Conservation (phyloP, 2,888 invertebrate genomes). For the Choreutis nemorana region DNA sequence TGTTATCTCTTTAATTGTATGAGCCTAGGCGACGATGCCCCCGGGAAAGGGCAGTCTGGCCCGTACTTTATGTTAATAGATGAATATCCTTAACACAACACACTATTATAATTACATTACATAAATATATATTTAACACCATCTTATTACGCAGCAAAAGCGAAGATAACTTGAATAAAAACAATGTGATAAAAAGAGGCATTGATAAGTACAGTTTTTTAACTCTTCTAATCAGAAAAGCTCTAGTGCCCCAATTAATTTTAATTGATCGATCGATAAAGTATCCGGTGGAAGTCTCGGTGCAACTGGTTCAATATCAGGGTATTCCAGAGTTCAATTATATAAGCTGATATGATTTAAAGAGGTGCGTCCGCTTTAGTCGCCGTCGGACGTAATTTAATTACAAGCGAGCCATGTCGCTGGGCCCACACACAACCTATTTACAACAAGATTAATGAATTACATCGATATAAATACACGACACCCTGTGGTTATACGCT, state of each 20-base stretch:
- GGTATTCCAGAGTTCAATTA: conserved; percentile 24
- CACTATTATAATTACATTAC: no score
- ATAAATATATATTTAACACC: no score
- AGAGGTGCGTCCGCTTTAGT: conserved; percentile 30
- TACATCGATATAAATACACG: conserved; percentile 17
- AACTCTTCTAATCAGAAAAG: no score
- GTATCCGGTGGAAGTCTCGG: no score
- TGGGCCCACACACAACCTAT: conserved; percentile 52
- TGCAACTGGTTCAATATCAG: conserved; percentile 8
- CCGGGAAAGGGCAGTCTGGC: conserved; percentile 21
- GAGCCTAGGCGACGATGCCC: conserved; percentile 28
- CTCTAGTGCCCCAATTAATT: no score
- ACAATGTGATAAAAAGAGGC: no score
- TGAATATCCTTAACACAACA: no score
- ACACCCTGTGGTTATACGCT: neutral
- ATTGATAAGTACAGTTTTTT: no score
- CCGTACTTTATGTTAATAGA: no score
- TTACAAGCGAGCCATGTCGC: conserved; percentile 46
- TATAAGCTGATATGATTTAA: conserved; percentile 48
- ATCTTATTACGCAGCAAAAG: no score
- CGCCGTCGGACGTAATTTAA: conserved; percentile 52
- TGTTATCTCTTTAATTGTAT: conserved; percentile 54
- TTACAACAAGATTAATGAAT: conserved; percentile 55
- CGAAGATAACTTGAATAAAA: no score
- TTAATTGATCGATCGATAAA: no score